These are phyloP conservation scores for Lithodes maja DNA, from an alignment of 2,888 invertebrate species.

Conservation along the genomic window DNA sequence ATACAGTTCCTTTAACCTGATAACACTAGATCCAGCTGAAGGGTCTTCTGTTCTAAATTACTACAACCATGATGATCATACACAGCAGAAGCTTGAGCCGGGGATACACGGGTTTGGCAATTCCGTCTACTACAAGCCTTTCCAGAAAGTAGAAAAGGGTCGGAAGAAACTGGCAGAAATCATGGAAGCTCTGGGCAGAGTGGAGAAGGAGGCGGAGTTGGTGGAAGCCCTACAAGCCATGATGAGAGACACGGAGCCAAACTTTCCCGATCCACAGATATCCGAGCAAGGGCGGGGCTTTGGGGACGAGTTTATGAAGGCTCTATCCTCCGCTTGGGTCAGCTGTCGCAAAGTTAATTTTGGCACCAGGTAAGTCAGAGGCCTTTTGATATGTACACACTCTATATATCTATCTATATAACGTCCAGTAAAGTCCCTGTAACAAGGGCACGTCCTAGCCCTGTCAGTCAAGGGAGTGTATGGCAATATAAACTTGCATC, in stretches of 20 bases:
- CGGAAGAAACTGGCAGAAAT: constrained; percentile 38
- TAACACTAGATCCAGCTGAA: constrained; percentile 46
- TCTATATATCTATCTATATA: too few relatives aligned
- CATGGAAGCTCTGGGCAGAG: constrained; percentile 45
- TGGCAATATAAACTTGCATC: too few relatives aligned
- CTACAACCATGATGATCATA: constrained; percentile 26
- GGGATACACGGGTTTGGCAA: constrained; percentile 66
- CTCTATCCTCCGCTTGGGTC: constrained; percentile 58
- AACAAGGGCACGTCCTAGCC: too few relatives aligned
- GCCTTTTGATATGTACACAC: not conserved
- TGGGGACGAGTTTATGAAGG: constrained; percentile 23
- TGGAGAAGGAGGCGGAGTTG: constrained; percentile 36
- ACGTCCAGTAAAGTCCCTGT: too few relatives aligned
- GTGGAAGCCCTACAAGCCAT: constrained; percentile 43
- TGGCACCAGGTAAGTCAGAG: constrained; percentile 50
- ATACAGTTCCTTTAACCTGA: constrained; percentile 48
- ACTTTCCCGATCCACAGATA: constrained; percentile 61
- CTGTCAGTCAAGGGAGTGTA: too few relatives aligned
- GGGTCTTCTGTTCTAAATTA: constrained; percentile 21
- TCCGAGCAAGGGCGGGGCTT: constrained; percentile 45
- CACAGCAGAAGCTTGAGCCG: constrained; percentile 2
- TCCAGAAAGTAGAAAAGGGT: constrained; percentile 63
- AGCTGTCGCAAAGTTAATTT: constrained; percentile 7
- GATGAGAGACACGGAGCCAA: constrained; percentile 46
- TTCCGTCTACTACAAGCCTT: constrained; percentile 47